These are phyloP conservation scores for Drosophila koepferae DNA, from an alignment of 2,888 invertebrate species.

Conservation along the genomic window DNA sequence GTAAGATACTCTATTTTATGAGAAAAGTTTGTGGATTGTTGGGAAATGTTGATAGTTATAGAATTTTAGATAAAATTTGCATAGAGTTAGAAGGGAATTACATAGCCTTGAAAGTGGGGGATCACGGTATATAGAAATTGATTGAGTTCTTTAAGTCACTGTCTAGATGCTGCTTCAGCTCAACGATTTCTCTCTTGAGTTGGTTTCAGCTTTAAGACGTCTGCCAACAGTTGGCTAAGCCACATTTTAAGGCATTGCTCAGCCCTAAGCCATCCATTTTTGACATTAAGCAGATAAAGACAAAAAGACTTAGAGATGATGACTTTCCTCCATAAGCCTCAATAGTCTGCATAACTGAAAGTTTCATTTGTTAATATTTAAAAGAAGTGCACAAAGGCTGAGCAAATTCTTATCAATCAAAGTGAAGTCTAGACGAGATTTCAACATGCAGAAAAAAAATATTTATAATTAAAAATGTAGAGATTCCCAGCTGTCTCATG, in stretches of 20 bases:
- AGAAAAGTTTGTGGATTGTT: background rate
- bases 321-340: background rate
- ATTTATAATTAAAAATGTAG: background rate
- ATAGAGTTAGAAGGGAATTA: background rate
- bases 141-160: too few species aligned
- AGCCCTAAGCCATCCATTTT: background rate
- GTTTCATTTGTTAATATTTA: background rate
- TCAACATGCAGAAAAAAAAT: background rate
- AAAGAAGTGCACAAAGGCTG: background rate
- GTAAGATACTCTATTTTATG: background rate
- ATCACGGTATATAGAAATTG: too few species aligned
- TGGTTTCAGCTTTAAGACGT: background rate
- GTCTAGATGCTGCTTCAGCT: too few species aligned
- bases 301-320: background rate
- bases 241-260: background rate
- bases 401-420: background rate
- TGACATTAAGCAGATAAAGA: background rate
- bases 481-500: too few species aligned
- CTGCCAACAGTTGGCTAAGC: background rate
- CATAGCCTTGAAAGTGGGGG: too few species aligned
- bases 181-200: too few species aligned
- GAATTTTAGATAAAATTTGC: background rate
- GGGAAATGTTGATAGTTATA: background rate
- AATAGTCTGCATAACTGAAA: background rate
- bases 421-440: background rate